Percentiles rank a stretch among this genome's conserved stretches.
These are phyloP conservation scores for Hydropotes inermis DNA, from an alignment of 2,113 vertebrate species.

Conservation along the genomic window DNA sequence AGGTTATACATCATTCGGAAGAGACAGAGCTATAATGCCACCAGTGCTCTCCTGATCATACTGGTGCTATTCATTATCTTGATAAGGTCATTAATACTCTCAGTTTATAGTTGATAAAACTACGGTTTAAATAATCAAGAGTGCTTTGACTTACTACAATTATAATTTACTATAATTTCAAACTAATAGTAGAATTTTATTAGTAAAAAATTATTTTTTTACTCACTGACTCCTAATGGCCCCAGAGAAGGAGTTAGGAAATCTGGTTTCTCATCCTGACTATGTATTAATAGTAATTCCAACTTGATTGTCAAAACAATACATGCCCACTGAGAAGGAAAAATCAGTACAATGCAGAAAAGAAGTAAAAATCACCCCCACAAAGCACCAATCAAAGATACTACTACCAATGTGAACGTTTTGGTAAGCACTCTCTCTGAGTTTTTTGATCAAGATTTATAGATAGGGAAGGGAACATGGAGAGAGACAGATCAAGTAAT, in stretches of 20 bases:
- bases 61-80: neutral
- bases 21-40: neutral
- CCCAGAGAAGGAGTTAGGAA: neutral
- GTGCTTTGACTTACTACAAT: neutral
- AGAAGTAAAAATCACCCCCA: neutral
- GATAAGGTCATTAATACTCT: neutral
- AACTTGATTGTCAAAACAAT: neutral
- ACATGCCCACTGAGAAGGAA: neutral
- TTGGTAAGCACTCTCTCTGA: neutral
- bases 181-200: neutral
- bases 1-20: neutral
- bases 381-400: neutral
- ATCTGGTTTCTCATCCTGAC: neutral
- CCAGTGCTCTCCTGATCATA: neutral
- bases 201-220: neutral
- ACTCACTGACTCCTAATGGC: neutral
- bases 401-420: neutral
- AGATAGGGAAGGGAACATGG: fast-evolving
- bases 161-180: neutral
- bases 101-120: neutral
- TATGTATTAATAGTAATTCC: neutral
- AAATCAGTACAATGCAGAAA: neutral
- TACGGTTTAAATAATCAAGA: neutral
- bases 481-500: neutral
- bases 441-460: neutral